Evolutionary conservation across 2,888 invertebrate genomes (phyloP), one percentile per base, ranked within the genome.

Genomic region (Dilophus febrilis): DNA sequence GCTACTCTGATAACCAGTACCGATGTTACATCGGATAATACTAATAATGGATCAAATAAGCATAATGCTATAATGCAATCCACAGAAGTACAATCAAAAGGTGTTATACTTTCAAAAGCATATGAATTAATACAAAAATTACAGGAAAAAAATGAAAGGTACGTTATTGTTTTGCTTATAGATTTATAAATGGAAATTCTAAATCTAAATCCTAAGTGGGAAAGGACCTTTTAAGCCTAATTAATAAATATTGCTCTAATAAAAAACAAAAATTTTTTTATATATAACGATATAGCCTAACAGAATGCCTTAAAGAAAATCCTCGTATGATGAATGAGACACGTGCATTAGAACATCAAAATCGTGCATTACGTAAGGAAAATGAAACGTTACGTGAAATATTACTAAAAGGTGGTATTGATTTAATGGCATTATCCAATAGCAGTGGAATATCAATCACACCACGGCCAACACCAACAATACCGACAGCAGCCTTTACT

Each of bases 91-190:
- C 72, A 85, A 71, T 92, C 91, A 54, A 95, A 95, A 68, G 92
- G 94, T 13, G 91, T 90, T 41, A 92, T 94, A 50, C 64, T 95
- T 50, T 86, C 91, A 6, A 94, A 91, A 63, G 92, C 94, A 0
- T 94, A 91, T 59, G 92, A 94, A 56, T 86, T 94, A 59, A 92
- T 95, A 46, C 71, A 74, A 41, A 87, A 90, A 52, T 69, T 94
- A 47, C 77, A 85, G 43, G 72, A 74, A 35, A 76, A 77, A 46
- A 81, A 87, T 57, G 74, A 76, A 50, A 77, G 80, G 65, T 72
- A 50, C 79, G 65, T 72, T 48, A 44, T 77, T 56, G 66, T 70
- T 8, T 38, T 35, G 8, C 12, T 28, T 26, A 22, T 22, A 10
- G 8, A 22, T 22, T 22, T 22, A 22, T 22, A 22, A 22, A 22